These are phyloP conservation scores for Cephalopachus bancanus DNA, from an alignment of 2,797 vertebrate genomes.

Conservation along the genomic window DNA sequence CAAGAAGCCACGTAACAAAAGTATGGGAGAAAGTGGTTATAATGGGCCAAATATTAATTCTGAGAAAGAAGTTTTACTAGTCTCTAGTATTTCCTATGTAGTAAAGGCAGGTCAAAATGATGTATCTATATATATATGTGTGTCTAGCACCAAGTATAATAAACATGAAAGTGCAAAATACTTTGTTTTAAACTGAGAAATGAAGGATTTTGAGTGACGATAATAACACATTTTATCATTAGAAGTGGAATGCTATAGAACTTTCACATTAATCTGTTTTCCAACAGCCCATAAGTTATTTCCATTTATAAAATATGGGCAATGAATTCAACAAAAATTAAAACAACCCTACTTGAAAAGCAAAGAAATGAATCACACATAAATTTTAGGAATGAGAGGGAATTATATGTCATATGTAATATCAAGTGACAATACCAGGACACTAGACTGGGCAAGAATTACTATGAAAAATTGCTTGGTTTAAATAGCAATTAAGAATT, in stretches of 20 bases:
- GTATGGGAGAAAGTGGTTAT: not conserved
- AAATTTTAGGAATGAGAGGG: slow-evolving; percentile 68
- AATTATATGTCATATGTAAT: slow-evolving; percentile 76
- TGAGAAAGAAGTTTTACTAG: slow-evolving; percentile 35
- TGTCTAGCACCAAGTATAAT: not conserved
- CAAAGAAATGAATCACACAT: slow-evolving; percentile 70
- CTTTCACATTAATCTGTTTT: slow-evolving; percentile 59
- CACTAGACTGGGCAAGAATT: slow-evolving; percentile 85
- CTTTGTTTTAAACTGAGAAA: slow-evolving; percentile 58
- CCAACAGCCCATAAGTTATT: slow-evolving; percentile 42
- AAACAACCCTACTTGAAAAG: slow-evolving; percentile 65
- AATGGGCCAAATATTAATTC: slow-evolving; percentile 6
- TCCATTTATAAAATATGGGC: slow-evolving; percentile 51
- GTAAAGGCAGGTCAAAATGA: slow-evolving; percentile 25
- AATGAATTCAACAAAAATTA: slow-evolving; percentile 52
- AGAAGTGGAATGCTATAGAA: slow-evolving; percentile 36
- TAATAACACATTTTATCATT: slow-evolving; percentile 13
- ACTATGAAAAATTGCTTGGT: slow-evolving; percentile 87
- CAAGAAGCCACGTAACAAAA: slow-evolving; percentile 24
- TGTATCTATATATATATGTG: not conserved
- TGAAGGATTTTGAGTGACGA: not conserved
- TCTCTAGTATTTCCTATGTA: not conserved
- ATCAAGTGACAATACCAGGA: slow-evolving; percentile 76
- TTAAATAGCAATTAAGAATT: slow-evolving; percentile 84
- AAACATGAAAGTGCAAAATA: slow-evolving; percentile 37